phyloP scores from a whole-genome alignment of 1,140 invertebrate genomes.

The Onthophagus taurus region DNA sequence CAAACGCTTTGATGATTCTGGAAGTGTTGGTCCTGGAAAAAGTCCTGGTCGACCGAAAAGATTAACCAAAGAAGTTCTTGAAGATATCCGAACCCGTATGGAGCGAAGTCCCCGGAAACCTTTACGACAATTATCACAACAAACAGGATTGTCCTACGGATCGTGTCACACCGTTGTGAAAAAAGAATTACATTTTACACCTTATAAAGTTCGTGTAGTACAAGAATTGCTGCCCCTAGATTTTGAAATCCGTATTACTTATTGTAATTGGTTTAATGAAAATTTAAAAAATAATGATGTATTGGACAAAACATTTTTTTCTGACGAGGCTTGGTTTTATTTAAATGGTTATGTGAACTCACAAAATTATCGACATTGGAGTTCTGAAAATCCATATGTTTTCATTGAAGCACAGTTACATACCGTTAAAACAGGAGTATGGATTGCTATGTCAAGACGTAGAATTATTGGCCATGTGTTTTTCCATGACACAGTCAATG shows the following conservation, averaged over 20 bases:
- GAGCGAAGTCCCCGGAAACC: not conserved
- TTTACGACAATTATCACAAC: not conserved
- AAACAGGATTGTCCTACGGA: not conserved
- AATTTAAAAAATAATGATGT: constrained; percentile 11
- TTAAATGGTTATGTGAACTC: too few relatives aligned
- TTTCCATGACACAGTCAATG: not conserved
- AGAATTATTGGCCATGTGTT: constrained; percentile 1
- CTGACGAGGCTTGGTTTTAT: not conserved
- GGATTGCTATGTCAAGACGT: not conserved
- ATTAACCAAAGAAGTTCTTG: too few relatives aligned
- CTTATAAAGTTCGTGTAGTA: constrained; percentile 13
- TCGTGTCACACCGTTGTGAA: not conserved
- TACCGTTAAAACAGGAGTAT: not conserved
- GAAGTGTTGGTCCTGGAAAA: too few relatives aligned
- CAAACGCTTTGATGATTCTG: too few relatives aligned
- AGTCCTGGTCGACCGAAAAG: too few relatives aligned
- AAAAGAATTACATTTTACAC: constrained; percentile 12
- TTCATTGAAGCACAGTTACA: too few relatives aligned
- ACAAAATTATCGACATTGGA: too few relatives aligned
- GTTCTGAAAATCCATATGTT: too few relatives aligned
- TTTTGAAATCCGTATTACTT: constrained; percentile 9
- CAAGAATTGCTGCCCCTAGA: constrained; percentile 13
- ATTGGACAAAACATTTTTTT: constrained; percentile 6
- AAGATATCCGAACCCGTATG: not conserved
- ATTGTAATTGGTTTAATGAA: constrained; percentile 16